phyloP scores from a whole-genome alignment of 37 sponge, comb jelly and placozoan species.

The Corticium candelabrum region DNA sequence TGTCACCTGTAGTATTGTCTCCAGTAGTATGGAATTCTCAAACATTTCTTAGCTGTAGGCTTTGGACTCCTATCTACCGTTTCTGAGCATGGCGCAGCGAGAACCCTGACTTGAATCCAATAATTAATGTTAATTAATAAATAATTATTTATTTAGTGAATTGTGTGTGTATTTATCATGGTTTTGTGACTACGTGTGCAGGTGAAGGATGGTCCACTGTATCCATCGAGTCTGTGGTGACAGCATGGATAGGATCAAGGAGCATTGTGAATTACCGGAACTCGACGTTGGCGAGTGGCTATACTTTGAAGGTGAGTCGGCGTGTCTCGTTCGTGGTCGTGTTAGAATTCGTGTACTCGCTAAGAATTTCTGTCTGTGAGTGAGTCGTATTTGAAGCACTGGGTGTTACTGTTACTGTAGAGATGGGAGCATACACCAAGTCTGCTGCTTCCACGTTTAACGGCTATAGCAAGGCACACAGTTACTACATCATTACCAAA shows the following conservation, averaged over 20 bases:
- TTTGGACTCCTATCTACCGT: too few relatives aligned
- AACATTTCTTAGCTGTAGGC: too few relatives aligned
- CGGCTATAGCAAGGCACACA: conserved; percentile 53
- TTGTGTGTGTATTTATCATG: not conserved
- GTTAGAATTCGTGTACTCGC: too few relatives aligned
- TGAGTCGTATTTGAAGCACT: too few relatives aligned
- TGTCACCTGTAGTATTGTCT: too few relatives aligned
- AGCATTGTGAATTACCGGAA: conserved; percentile 42
- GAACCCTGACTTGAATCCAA: too few relatives aligned
- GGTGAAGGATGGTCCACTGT: not conserved
- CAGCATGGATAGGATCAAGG: conserved; percentile 57
- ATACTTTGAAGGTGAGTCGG: conserved; percentile 50
- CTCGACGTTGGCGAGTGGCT: conserved; percentile 75
- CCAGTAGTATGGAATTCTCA: too few relatives aligned
- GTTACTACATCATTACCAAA: conserved; percentile 65
- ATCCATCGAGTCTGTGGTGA: conserved; percentile 61
- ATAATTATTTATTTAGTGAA: not conserved
- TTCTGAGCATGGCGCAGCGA: too few relatives aligned
- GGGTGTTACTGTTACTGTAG: conserved; percentile 5
- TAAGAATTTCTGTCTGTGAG: too few relatives aligned
- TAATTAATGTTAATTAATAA: too few relatives aligned
- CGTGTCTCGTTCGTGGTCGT: too few relatives aligned
- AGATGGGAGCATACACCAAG: conserved; percentile 91
- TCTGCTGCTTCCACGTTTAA: conserved; percentile 60
- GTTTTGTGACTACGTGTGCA: not conserved